Percentiles rank a stretch among this genome's conserved stretches.
Conservation (phyloP, 2,888 invertebrate species). For the Parnassius orleans region DNA sequence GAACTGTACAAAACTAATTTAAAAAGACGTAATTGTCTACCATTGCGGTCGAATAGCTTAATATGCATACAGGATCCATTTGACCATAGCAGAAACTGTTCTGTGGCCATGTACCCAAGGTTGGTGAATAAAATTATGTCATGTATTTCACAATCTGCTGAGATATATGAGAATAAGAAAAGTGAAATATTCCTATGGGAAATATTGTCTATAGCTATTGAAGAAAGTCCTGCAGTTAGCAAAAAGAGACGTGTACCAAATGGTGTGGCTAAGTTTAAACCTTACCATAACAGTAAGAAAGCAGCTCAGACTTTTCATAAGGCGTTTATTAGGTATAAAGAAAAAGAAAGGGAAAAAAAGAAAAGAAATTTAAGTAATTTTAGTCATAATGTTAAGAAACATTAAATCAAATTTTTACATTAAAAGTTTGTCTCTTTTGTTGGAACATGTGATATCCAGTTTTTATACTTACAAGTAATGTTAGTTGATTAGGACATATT, state of each 20-base stretch:
- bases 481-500: too few relatives aligned
- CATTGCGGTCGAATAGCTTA: conserved; percentile 29
- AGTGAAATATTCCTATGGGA: conserved; percentile 14
- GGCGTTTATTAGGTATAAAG: neutral
- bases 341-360: neutral
- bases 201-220: conserved; percentile 9
- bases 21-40: conserved; percentile 15
- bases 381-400: too few relatives aligned
- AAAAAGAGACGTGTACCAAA: neutral
- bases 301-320: conserved; percentile 6
- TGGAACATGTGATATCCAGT: too few relatives aligned
- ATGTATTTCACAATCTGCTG: conserved; percentile 27
- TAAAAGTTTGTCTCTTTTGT: too few relatives aligned
- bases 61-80: conserved; percentile 44
- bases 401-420: too few relatives aligned
- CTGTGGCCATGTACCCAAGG: conserved; percentile 33
- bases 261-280: conserved; percentile 15
- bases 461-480: too few relatives aligned
- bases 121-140: conserved; percentile 28
- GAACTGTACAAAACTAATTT: conserved; percentile 35
- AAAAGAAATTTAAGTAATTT: too few relatives aligned
- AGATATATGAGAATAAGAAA: conserved; percentile 28
- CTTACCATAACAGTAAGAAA: neutral
- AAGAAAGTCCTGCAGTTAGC: neutral
- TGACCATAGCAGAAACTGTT: conserved; percentile 40